phyloP scores from a whole-genome alignment of 2,113 vertebrate species.

The Mionectes macconnelli region DNA sequence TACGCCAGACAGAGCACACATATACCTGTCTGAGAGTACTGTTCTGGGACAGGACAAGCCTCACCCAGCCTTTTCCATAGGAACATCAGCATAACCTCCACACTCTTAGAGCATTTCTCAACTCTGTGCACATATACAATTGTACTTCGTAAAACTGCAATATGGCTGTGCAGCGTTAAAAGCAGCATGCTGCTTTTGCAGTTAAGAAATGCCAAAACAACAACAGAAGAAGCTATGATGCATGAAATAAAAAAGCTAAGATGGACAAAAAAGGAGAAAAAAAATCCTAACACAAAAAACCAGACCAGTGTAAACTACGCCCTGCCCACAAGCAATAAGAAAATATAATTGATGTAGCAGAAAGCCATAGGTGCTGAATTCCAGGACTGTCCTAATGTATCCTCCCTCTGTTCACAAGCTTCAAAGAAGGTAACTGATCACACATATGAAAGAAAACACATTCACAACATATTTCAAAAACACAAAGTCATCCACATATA shows the following conservation, averaged over 20 bases:
- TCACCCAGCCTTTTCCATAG: fast-evolving
- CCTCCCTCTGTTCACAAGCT: neutral
- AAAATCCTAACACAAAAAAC: neutral
- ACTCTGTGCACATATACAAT: no score
- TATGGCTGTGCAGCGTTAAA: neutral
- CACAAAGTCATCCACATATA: neutral
- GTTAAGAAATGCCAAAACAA: neutral
- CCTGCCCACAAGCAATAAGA: neutral
- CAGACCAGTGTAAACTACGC: neutral
- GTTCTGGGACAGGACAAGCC: fast-evolving
- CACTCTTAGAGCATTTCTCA: neutral
- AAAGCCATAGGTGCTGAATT: neutral
- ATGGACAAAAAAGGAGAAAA: neutral
- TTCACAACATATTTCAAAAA: neutral
- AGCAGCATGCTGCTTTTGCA: neutral
- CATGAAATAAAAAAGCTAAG: neutral
- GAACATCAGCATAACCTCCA: neutral
- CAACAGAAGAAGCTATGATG: no score
- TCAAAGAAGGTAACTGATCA: neutral
- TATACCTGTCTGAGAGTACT: neutral
- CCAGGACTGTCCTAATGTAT: no score
- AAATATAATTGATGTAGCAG: neutral
- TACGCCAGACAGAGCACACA: no score
- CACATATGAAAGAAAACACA: neutral
- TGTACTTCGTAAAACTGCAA: neutral